Evolutionary conservation across 1,140 invertebrate species (phyloP).

Genomic region (Ceratosolen solmsi): DNA sequence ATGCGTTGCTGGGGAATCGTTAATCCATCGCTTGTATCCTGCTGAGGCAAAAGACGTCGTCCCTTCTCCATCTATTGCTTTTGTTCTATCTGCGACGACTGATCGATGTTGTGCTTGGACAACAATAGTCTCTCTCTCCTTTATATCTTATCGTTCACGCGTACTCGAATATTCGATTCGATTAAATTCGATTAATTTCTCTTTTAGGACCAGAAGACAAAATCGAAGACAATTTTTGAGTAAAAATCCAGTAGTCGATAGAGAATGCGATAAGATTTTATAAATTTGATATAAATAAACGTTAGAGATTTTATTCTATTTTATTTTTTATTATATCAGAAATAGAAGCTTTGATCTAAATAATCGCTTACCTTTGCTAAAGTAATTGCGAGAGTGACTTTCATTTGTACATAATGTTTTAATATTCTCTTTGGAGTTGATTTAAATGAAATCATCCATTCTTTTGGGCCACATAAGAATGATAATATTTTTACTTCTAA

Average conservation of each 20-base stretch:
- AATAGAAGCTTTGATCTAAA: too few relatives aligned
- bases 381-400: too few relatives aligned
- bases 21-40: slow-evolving; percentile 36
- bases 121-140: slow-evolving; percentile 25
- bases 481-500: too few relatives aligned
- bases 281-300: background rate
- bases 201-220: background rate
- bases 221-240: background rate
- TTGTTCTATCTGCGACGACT: slow-evolving; percentile 30
- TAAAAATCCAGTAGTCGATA: background rate
- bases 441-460: too few relatives aligned
- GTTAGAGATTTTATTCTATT: too few relatives aligned
- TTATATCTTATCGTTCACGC: slow-evolving; percentile 32
- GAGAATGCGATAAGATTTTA: background rate
- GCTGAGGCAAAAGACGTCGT: slow-evolving; percentile 11
- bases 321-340: too few relatives aligned
- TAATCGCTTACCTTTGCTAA: too few relatives aligned
- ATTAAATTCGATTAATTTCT: slow-evolving; percentile 30
- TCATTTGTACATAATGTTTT: too few relatives aligned
- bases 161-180: slow-evolving; percentile 12
- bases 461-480: too few relatives aligned
- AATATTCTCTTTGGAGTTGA: too few relatives aligned
- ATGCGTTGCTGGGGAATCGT: background rate
- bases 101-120: slow-evolving; percentile 34
- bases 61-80: background rate